Evolutionary conservation across 2,888 invertebrate genomes (phyloP), one percentile per base, ranked within the genome.

Genomic region (Thysanoteuthis rhombus): DNA sequence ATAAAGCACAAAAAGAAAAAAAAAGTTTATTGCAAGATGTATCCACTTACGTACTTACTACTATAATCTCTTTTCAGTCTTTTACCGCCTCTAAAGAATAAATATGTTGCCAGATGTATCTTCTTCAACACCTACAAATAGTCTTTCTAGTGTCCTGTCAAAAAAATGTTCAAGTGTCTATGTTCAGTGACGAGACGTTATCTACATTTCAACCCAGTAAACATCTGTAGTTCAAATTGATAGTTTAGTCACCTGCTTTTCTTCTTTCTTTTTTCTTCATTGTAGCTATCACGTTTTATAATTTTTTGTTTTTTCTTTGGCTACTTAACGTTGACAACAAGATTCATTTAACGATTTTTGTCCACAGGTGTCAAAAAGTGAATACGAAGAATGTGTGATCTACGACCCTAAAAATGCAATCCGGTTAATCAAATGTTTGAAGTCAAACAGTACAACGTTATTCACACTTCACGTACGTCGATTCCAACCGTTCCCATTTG

Each of bases 371-470:
- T 38, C 93, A 38, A 93, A 93, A 93, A 58, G n/a, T 19, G 93
- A 93, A 93, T 93, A 93, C 42, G 93, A 93, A 36, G 58, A 93
- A 93, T 93, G 93, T 38, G 93, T 93, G 47, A 58, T 93, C 39
- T 93, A 93, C 47, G 93, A 93, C 39, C 93, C 93, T 12, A 58
- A 93, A 25, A 93, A 58, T 58, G 52, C 93, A 52, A 93, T 58
- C 36, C 93, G 47, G 47, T 58, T 93, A 93, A 45, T 58, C 39
- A n/a, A 38, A 39, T 93, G 93, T 28, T 93, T 58, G 25, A 93
- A 58, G 36, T 39, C 93, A 16, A 47, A 93, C 52, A 52, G 47
- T 28, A 58, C 58, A 52, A 58, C 47, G 32, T 38, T 38, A 58
- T 93, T 93, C 38, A 93, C 93, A 8, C 58, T 93, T 58, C 58